These are phyloP conservation scores for Carpatolechia fugitivella DNA, from an alignment of 2,888 invertebrate genomes.

Conservation along the genomic window DNA sequence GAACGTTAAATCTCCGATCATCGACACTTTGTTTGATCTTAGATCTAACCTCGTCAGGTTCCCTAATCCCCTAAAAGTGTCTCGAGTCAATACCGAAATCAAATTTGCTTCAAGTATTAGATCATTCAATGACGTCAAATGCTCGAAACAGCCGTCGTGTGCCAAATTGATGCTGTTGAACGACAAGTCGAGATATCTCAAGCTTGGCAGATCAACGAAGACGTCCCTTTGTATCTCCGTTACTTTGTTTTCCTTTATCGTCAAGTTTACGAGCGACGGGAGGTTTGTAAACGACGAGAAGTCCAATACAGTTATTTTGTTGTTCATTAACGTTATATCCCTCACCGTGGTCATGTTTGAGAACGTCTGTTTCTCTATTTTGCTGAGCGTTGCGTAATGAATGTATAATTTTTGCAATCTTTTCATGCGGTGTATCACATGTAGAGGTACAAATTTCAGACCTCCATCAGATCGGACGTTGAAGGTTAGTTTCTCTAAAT, in stretches of 20 bases:
- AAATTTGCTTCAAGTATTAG: constrained; percentile 89
- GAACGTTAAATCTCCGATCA: constrained; percentile 89
- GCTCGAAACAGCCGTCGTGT: constrained; percentile 91
- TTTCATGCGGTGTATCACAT: constrained; percentile 82
- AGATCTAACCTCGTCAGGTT: constrained; percentile 87
- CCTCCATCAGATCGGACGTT: constrained; percentile 84
- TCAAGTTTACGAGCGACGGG: constrained; percentile 83
- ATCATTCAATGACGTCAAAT: constrained; percentile 85
- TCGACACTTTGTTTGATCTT: constrained; percentile 86
- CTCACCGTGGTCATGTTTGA: constrained; percentile 85
- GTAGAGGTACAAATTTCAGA: constrained; percentile 84
- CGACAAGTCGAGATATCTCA: constrained; percentile 88
- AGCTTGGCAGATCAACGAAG: constrained; percentile 85
- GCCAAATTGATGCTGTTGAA: constrained; percentile 91
- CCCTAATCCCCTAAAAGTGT: constrained; percentile 87
- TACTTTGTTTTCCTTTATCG: constrained; percentile 88
- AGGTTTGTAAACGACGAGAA: constrained; percentile 87
- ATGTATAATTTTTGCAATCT: constrained; percentile 84
- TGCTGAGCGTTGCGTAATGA: constrained; percentile 85
- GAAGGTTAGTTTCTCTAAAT: constrained; percentile 83
- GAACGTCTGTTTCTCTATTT: constrained; percentile 85
- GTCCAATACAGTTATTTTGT: constrained; percentile 84
- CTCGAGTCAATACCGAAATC: constrained; percentile 85
- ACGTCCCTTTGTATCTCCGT: constrained; percentile 86
- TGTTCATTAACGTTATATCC: constrained; percentile 84